Conservation (phyloP, 2,888 invertebrate genomes). For the Phymatocera aterrima region DNA sequence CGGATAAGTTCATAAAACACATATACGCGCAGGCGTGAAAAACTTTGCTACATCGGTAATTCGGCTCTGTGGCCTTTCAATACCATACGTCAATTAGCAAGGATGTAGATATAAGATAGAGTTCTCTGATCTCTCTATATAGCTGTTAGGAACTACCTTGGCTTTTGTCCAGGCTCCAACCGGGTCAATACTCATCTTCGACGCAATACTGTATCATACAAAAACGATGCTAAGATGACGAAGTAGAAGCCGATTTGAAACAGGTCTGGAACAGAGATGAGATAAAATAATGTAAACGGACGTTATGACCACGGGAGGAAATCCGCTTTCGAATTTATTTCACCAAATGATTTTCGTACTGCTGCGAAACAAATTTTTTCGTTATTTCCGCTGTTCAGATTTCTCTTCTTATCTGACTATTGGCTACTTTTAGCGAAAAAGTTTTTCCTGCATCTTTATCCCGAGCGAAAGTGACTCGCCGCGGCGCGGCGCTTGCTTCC, state of each 20-base stretch:
- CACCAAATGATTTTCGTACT: too few species aligned
- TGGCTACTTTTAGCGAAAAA: not conserved
- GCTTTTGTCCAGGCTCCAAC: conserved; percentile 20
- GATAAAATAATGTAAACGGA: too few species aligned
- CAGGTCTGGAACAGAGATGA: too few species aligned
- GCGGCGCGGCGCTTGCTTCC: not conserved
- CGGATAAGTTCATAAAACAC: conserved; percentile 9
- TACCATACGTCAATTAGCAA: conserved; percentile 6
- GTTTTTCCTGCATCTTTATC: not conserved
- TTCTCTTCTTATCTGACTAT: not conserved
- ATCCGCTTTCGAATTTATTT: too few species aligned
- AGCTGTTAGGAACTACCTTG: not conserved
- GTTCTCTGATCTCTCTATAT: conserved; percentile 2
- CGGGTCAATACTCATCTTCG: conserved; percentile 24
- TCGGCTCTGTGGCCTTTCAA: conserved; percentile 4
- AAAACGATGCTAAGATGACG: not conserved
- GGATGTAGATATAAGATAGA: not conserved
- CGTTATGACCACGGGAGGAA: too few species aligned
- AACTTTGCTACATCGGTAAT: conserved; percentile 16
- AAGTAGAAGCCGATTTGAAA: not conserved
- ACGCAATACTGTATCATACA: not conserved
- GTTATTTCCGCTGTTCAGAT: not conserved
- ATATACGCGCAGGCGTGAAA: not conserved
- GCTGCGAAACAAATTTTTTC: too few species aligned
- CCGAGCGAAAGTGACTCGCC: conserved; percentile 21